Evolutionary conservation across 2,888 invertebrate genomes (phyloP), one percentile per base, ranked within the genome.

Genomic region (Cephus sareptanus): DNA sequence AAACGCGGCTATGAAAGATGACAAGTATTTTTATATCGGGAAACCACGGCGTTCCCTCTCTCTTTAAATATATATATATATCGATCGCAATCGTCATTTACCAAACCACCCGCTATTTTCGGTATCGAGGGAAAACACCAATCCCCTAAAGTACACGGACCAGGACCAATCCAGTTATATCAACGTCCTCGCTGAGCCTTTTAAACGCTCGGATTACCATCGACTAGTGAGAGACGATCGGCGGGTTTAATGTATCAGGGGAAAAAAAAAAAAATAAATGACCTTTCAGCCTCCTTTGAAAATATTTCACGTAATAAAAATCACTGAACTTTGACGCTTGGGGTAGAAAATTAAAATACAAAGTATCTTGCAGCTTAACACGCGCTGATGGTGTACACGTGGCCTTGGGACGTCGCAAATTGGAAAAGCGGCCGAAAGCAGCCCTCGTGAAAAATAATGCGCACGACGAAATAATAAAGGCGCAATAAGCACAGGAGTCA

Each of bases 1-100:
- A 75, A 73, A 79, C 69, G 77, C n/a, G 4, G 30, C 70, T 69
- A 56, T 74, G 79, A 69, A 79, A 79, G 75, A 75, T 75, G 75
- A 75, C 69, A 73, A 71, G 34, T 71, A 33, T 71, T 71, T 71
- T 71, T 71, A 71, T 34, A 71, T 71, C 30, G 71, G 23, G 30
- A 71, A 34, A 71, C 30, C 71, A 31, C 34, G 11, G 71, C 30
- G 23, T 56, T 56, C 23, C 56, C 56, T 56, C 56, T 56, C 56
- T 56, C 23, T 56, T 15, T 23, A 9, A 6, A 9, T 56, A 6
- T 56, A 6, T 56, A 40, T 40, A 4, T 40, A 40, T 40, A 40
- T 40, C 1, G 34, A 11, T 34, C 9, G 30, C 71, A 71, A 71
- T 71, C 71, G 34, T 30, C 11, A 71, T 71, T 71, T 34, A 34